Conservation (phyloP, 2,888 invertebrate species). For the Lissonota sp. region DNA sequence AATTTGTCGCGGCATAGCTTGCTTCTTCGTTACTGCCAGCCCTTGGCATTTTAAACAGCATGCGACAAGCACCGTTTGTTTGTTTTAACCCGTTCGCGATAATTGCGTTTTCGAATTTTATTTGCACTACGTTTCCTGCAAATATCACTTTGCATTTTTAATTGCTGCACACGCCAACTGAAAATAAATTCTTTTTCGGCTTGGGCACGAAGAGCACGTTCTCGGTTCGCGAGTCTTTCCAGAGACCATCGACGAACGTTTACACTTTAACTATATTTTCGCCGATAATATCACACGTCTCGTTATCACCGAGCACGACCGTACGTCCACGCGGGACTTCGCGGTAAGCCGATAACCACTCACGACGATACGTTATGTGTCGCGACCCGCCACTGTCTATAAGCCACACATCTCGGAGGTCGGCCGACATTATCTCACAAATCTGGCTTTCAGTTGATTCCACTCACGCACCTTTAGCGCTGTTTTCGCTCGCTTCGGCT, state of each 20-base stretch:
- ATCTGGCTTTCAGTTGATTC: background rate
- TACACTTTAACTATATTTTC: constrained; percentile 37
- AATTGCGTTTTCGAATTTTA: background rate
- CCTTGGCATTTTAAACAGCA: constrained; percentile 4
- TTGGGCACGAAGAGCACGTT: constrained; percentile 66
- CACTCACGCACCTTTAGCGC: background rate
- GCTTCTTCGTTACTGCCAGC: constrained; percentile 18
- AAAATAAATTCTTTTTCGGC: constrained; percentile 65
- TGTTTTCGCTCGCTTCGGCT: constrained; percentile 19
- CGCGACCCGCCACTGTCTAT: constrained; percentile 50
- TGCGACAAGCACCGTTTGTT: constrained; percentile 14
- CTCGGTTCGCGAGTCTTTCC: constrained; percentile 48
- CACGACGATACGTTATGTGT: constrained; percentile 41
- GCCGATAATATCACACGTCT: constrained; percentile 36
- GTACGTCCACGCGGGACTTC: background rate
- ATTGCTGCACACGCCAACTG: constrained; percentile 50
- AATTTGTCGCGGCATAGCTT: constrained; percentile 18
- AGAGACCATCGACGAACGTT: constrained; percentile 47
- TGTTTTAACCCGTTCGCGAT: constrained; percentile 23
- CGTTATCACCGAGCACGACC: constrained; percentile 44
- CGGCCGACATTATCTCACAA: constrained; percentile 7
- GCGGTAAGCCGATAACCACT: constrained; percentile 49
- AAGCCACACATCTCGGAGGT: constrained; percentile 34
- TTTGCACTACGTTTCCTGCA: background rate
- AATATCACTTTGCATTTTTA: constrained; percentile 17